A percentile compares a stretch with the other conserved stretches of the same genome.
Evolutionary conservation across 2,888 invertebrate genomes (phyloP).

Genomic region (Ophioninae sp.): DNA sequence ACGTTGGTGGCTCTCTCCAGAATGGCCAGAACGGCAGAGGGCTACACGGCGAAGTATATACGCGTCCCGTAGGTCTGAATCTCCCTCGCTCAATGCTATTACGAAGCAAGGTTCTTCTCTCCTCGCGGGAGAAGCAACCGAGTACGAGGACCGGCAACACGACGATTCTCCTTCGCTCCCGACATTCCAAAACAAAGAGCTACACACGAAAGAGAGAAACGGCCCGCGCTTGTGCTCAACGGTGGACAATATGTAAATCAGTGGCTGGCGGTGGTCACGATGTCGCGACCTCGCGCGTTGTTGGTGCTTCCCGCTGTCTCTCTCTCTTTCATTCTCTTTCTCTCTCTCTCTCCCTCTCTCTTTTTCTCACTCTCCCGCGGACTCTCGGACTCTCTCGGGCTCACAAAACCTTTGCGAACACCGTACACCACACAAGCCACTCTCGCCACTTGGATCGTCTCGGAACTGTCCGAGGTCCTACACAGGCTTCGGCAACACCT

Average conservation of each 20-base stretch:
- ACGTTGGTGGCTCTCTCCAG: conserved; percentile 78
- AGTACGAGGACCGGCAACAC: conserved; percentile 38
- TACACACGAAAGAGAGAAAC: conserved; percentile 53
- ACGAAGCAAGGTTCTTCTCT: conserved; percentile 66
- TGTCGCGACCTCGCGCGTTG: conserved; percentile 79
- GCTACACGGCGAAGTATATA: conserved; percentile 58
- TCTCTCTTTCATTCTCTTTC: not conserved
- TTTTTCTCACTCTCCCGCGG: conserved; percentile 13
- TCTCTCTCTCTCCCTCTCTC: not conserved
- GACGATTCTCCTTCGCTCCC: conserved; percentile 61
- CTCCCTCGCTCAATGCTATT: conserved; percentile 75
- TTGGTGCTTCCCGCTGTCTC: conserved; percentile 46
- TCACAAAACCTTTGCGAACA: conserved; percentile 58
- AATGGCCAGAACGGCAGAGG: conserved; percentile 56
- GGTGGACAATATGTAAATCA: conserved; percentile 81
- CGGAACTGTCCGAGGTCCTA: conserved; percentile 42
- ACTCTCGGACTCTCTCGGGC: conserved; percentile 30
- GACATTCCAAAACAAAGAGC: conserved; percentile 80
- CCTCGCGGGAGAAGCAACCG: conserved; percentile 33
- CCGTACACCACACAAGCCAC: conserved; percentile 44
- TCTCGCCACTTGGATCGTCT: conserved; percentile 43
- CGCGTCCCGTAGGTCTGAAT: conserved; percentile 63
- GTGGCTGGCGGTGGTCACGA: conserved; percentile 80
- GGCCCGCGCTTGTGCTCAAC: conserved; percentile 73
- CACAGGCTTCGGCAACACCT: conserved; percentile 45